Base-by-base conservation (phyloP, 2,113 vertebrate genomes). In the Strigops habroptila region DNA sequence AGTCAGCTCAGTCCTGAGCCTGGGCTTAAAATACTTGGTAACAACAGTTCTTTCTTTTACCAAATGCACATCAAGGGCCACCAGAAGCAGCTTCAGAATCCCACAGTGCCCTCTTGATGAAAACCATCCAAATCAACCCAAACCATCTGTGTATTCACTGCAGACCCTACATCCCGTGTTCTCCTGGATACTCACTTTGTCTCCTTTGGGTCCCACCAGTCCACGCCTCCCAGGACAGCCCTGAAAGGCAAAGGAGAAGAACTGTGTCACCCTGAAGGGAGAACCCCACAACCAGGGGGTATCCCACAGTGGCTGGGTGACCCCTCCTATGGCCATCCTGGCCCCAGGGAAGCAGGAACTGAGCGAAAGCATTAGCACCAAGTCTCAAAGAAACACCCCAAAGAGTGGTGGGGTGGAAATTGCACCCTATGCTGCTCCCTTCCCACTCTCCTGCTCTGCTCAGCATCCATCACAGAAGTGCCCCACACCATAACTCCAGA, bases 151-250 rank as follows among this genome's bases (percentile, higher is more conserved):
- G 17, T 14, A 8, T 28, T 74, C 48, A 8, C 41, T 53, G 33
- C 3, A 3, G 13, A 46, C 17, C 28, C 69, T 25, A 10, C 23
- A 44, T 4, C 39, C 60, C 21, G 14, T 1, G 15, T 31, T 1
- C 0, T 4, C 8, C 16, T 55, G 30, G 18, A 11, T 22, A 82
- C 92, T 97, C 96, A 99, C 99, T 97, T 98, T 98, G 91, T 98
- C 97, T 91, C 99, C 99, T 97, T 99, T 99, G 60, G 98, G 97
- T 39, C 99, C 99, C 79, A 93, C 91, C 77, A 91, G 96, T 15
- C 99, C 99, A 46, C 94, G 93, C 18, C 96, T 97, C 67, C 99
- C 99, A 41, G 95, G 91, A 93, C 98, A 98, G 49, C 99, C 99
- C 99, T 99, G 93, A 37, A 97, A 97, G 63, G 64, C 62, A 82